phyloP scores from a whole-genome alignment of 1,140 invertebrate species.

The Brachionus paranguensis region DNA sequence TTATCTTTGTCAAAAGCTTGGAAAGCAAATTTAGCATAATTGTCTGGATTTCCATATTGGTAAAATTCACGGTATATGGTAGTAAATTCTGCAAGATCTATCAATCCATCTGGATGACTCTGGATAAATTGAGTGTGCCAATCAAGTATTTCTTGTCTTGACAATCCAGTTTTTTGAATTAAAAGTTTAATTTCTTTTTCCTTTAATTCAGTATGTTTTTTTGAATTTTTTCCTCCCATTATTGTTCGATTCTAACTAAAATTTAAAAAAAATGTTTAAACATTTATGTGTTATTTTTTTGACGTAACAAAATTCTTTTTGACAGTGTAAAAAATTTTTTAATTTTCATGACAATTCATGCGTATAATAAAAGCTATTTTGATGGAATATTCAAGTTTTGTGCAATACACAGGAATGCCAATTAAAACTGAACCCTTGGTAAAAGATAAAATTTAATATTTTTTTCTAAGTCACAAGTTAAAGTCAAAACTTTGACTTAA shows the following conservation, averaged over 20 bases:
- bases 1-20: conserved; percentile 33
- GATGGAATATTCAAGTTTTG: no score
- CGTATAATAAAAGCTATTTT: background rate
- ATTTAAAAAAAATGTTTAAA: no score
- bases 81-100: conserved; percentile 8
- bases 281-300: no score
- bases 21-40: conserved; percentile 19
- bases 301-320: background rate
- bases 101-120: conserved; percentile 3
- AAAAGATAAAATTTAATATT: no score
- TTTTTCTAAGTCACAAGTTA: no score
- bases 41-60: background rate
- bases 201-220: conserved; percentile 25
- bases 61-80: conserved; percentile 15
- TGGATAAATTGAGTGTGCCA: conserved; percentile 7
- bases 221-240: conserved; percentile 8
- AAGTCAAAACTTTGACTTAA: no score
- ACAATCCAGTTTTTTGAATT: conserved; percentile 13
- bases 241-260: background rate
- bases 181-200: conserved; percentile 28
- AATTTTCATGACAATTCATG: background rate
- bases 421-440: no score
- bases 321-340: background rate
- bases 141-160: conserved; percentile 31
- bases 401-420: no score